A percentile compares a stretch with the other conserved stretches of the same genome.
Evolutionary conservation across 2,797 vertebrate species (phyloP).

Genomic region (Danionella dracula): DNA sequence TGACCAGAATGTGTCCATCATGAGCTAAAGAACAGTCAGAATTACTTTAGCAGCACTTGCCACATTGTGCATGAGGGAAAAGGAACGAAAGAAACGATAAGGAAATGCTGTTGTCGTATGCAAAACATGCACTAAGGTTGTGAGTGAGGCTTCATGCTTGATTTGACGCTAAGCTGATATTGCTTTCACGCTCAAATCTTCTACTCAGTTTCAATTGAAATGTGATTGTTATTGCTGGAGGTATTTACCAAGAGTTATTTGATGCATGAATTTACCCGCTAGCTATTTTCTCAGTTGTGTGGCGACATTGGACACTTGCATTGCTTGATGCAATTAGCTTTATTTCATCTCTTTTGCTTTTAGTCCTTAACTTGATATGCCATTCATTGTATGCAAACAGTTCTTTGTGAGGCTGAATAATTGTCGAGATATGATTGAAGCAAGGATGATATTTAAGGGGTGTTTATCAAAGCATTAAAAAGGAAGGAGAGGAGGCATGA

Average conservation of each 20-base stretch:
- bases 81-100: conserved; percentile 51
- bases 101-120: conserved; percentile 62
- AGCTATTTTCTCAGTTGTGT: conserved; percentile 24
- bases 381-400: background rate
- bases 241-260: conserved; percentile 71
- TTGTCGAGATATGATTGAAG: conserved; percentile 70
- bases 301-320: conserved; percentile 6
- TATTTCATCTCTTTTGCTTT: background rate
- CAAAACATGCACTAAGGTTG: conserved; percentile 65
- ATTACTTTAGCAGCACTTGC: background rate
- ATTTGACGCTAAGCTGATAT: conserved; percentile 77
- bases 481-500: conserved; percentile 57
- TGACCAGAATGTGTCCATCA: conserved; percentile 38
- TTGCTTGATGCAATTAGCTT: background rate
- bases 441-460: conserved; percentile 76
- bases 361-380: no score
- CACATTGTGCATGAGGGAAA: conserved; percentile 10
- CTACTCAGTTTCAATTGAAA: conserved; percentile 66
- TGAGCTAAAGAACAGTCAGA: background rate
- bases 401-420: conserved; percentile 70
- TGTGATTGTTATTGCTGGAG: conserved; percentile 70
- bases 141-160: conserved; percentile 66
- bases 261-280: conserved; percentile 44
- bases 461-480: conserved; percentile 82
- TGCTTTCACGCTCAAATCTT: conserved; percentile 71